Evolutionary conservation across 2,888 invertebrate species (phyloP), one percentile per base, ranked within the genome.

Genomic region (Trissonchulus latispiculum): DNA sequence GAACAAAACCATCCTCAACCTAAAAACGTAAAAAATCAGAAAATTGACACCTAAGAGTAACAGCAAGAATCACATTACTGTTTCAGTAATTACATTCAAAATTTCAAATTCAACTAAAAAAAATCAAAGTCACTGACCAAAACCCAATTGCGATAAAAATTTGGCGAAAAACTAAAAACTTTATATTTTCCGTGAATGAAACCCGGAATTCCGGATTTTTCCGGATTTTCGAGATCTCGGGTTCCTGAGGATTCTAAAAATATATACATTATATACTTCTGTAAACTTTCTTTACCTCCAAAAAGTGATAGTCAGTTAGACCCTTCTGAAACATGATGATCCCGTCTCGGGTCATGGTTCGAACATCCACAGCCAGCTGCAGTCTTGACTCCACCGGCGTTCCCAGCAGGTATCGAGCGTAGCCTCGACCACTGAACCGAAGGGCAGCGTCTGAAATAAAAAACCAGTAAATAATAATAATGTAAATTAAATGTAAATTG

Each of bases 241-340:
- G n/a, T n/a, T n/a, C n/a, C n/a, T n/a, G n/a, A n/a, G n/a, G n/a
- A n/a, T n/a, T n/a, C n/a, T n/a, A n/a, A n/a, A n/a, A n/a, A n/a
- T n/a, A n/a, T n/a, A n/a, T n/a, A n/a, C n/a, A n/a, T n/a, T n/a
- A n/a, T n/a, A n/a, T n/a, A n/a, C n/a, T n/a, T n/a, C n/a, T n/a
- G n/a, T n/a, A n/a, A 64, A 35, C 66, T 18, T 8, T 8, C 8
- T 35, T 64, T 80, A 90, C 89, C 87, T 95, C 94, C 73, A 96
- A 86, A 77, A 91, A 89, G 79, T 92, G 92, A 84, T 91, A 93
- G 83, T 96, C 95, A 67, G 92, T 88, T 81, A 90, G 89, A 0
- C 95, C 95, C 71, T 90, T 88, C 2, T 90, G 90, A 83, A 90
- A 90, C 88, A 93, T 89, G 62, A 96, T 85, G 79, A 90, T 91